Evolutionary conservation across 2,888 invertebrate genomes (phyloP), one percentile per base, ranked within the genome.

Genomic region (Bruchidius siliquastri): DNA sequence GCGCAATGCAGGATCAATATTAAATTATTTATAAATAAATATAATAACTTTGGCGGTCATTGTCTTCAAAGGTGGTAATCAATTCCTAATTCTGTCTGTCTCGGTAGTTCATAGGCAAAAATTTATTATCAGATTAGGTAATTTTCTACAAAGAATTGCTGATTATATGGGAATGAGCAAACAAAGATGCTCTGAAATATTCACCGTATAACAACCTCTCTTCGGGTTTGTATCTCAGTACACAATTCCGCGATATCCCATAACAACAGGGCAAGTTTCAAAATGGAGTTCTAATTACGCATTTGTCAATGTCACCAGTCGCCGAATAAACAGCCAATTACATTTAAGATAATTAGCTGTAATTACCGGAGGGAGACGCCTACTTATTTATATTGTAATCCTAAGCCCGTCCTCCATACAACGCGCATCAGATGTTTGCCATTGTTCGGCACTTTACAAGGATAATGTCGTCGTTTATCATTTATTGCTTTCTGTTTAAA

Each of bases 231-330:
- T 26, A 26, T 26, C 2, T 26, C 26, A 2, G 26, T 8, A 8
- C 26, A 13, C 49, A 49, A 49, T 13, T 49, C 18, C 18, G 49
- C 10, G 6, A 49, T 49, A 49, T 49, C 18, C 6, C 49, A 49
- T 49, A 49, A 49, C 49, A 49, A 49, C 49, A 13, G 49, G 49
- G 49, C 49, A 49, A 13, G 49, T 49, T 49, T 49, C 49, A 69
- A 69, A 69, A 69, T 69, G 69, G 69, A 69, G 69, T 22, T 26
- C 69, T 69, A 69, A 69, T 69, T 69, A 69, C 69, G 21, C 69
- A 69, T 69, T 69, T 69, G 69, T 69, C 69, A 69, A 69, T n/a
- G 69, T 69, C 69, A 69, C 20, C 26, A 4, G 49, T 49, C 49
- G 49, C 49, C 49, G 49, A 49, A 49, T 49, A 49, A 1, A 4